Evolutionary conservation across 2,797 vertebrate genomes (phyloP).

Genomic region (Steatocranus sp.): DNA sequence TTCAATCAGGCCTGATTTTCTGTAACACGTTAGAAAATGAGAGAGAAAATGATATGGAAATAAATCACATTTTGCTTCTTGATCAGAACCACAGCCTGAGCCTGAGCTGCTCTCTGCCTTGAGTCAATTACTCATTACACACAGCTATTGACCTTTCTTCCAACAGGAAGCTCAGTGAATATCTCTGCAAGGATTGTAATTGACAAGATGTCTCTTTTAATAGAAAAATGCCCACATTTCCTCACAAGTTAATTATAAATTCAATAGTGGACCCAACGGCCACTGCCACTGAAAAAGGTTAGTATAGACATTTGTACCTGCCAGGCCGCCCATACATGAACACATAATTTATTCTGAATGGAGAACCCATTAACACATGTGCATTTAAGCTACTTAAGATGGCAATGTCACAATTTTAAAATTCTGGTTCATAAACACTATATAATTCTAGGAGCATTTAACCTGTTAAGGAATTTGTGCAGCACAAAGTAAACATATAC

Average conservation of each 20-base stretch:
- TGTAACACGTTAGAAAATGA: slow-evolving; percentile 70
- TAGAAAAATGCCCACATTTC: slow-evolving; percentile 82
- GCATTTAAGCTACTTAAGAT: slow-evolving; percentile 48
- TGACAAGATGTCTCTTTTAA: slow-evolving; percentile 85
- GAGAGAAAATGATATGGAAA: slow-evolving; percentile 79
- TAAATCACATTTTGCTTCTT: slow-evolving; percentile 80
- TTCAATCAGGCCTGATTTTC: slow-evolving; percentile 74
- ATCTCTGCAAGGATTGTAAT: slow-evolving; percentile 81
- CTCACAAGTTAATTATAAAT: slow-evolving; percentile 80
- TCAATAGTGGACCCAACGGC: slow-evolving; percentile 70
- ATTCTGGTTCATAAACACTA: slow-evolving; percentile 13
- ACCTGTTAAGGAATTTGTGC: slow-evolving; percentile 34
- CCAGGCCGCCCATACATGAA: slow-evolving; percentile 61
- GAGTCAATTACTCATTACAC: slow-evolving; percentile 85
- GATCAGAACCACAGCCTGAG: slow-evolving; percentile 74
- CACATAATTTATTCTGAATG: slow-evolving; percentile 60
- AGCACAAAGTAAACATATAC: not conserved
- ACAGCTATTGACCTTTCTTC: slow-evolving; percentile 84
- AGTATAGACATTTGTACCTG: slow-evolving; percentile 75
- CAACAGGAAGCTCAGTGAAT: slow-evolving; percentile 81
- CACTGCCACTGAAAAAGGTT: slow-evolving; percentile 69
- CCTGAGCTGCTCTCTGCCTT: slow-evolving; percentile 70
- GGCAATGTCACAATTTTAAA: slow-evolving; percentile 47
- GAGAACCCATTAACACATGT: slow-evolving; percentile 54
- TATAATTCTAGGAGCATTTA: slow-evolving; percentile 23